Evolutionary conservation across 2,113 vertebrate species (phyloP), one percentile per base, ranked within the genome.

Genomic region (Archilochus colubris): DNA sequence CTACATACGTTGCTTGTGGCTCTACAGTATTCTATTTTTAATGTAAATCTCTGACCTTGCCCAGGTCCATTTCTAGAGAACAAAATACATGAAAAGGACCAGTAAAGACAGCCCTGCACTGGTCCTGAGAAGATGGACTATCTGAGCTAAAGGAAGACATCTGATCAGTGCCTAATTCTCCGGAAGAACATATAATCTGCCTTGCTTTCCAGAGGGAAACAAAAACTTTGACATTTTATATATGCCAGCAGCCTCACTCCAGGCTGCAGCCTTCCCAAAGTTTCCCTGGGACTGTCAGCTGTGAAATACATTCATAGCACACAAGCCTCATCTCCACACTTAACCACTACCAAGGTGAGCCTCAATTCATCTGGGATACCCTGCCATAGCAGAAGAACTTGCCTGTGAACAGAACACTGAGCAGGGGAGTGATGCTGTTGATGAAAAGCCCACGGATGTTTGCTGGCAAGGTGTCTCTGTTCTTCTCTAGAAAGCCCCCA

Each of bases 381-480:
- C 31, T n/a, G 12, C 23, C 5, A 10, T 2, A 87, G n/a, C n/a
- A 63, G 66, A 82, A 17, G 54, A 33, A 86, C 94, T 89, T 95
- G 97, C 98, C 98, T 95, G 91, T 90, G 53, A 98, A 98, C 22
- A 98, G 96, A 62, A 98, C 75, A 16, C 98, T 98, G 66, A 98
- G 97, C 73, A 98, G 88, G 7, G 97, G 97, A 6, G 97, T 98
- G 67, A 98, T 12, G 1, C 98, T 98, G 93, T 94, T 97, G 80
- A 98, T 97, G 94, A 98, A 98, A 24, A 98, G 97, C 23, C 96
- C 93, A 43, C 86, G 96, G 70, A 98, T 27, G 2, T 7, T 98
- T 70, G 96, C 97, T 69, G 98, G 98, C 48, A 98, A 95, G 11
- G 97, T 97, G 94, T 98, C 98, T 80, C 98, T 95, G 92, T 98